phyloP scores from a whole-genome alignment of 2,888 invertebrate species.

The Anorthoa munda region DNA sequence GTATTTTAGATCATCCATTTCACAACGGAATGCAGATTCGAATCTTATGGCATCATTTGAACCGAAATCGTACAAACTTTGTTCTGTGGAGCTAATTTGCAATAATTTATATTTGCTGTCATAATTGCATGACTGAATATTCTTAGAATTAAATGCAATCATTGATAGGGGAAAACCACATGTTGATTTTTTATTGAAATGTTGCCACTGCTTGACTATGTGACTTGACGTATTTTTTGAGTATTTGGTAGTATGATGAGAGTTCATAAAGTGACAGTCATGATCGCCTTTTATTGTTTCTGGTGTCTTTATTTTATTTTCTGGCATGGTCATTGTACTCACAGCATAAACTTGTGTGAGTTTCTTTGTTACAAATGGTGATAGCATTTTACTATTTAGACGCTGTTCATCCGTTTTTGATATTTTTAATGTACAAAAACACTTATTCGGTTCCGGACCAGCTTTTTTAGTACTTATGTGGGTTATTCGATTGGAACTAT shows the following conservation, averaged over 20 bases:
- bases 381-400: constrained; percentile 13
- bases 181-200: constrained; percentile 25
- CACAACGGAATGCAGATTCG: constrained; percentile 46
- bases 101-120: constrained; percentile 31
- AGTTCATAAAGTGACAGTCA: constrained; percentile 3
- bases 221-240: constrained; percentile 15
- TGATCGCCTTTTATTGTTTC: constrained; percentile 22
- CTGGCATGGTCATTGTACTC: constrained; percentile 22
- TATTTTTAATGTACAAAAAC: constrained; percentile 30
- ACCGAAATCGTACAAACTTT: constrained; percentile 13
- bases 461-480: not conserved
- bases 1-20: constrained; percentile 26
- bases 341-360: constrained; percentile 31
- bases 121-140: constrained; percentile 17
- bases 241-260: constrained; percentile 9
- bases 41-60: constrained; percentile 36
- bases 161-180: constrained; percentile 40
- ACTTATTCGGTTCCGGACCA: constrained; percentile 1
- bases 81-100: constrained; percentile 17
- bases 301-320: constrained; percentile 23
- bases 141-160: constrained; percentile 36
- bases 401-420: constrained; percentile 21
- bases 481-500: not conserved
- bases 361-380: constrained; percentile 20
- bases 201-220: constrained; percentile 30